Evolutionary conservation across 2,797 vertebrate genomes (phyloP), one percentile per base, ranked within the genome.

Genomic region (Typhlichthys eigenmanni): DNA sequence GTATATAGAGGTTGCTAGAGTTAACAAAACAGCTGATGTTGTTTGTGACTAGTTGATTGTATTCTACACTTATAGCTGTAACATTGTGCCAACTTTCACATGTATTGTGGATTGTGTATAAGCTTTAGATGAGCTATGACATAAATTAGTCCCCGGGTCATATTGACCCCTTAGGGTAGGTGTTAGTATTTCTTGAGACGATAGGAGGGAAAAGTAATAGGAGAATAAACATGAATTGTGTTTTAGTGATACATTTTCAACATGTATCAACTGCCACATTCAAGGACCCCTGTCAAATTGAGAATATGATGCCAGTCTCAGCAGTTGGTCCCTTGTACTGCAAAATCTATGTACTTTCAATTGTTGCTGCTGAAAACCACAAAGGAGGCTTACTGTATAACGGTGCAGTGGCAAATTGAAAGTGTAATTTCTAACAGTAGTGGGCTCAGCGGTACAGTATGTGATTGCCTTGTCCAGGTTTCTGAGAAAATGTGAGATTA

Each of bases 381-480:
- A 74, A 80, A 80, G 78, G 82, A 81, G 78, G 69, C 72, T 84
- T 66, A 75, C 73, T 82, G 74, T 68, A 70, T 13, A 32, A 58
- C 81, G 64, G 75, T 63, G 60, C 24, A 51, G 48, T 67, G 62
- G 83, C 81, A 90, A 90, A 93, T 91, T 89, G 90, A 92, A 92
- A 90, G 84, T 78, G 79, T 91, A 88, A 92, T 93, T 92, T 91
- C 86, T 82, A 76, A 89, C 86, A 91, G 87, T 91, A 84, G 77
- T 65, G 71, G 77, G 68, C 87, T 76, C 87, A 88, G 87, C 69
- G 14, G 87, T 85, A 83, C 69, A n/a, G 87, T 85, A 83, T 81
- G 73, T 80, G 80, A 91, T 90, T 89, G 91, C 83, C 78, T 80
- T 68, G 58, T 82, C 80, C 82, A 80, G 75, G 90, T 88, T 86